phyloP scores from a whole-genome alignment of 2,888 invertebrate genomes.

The Anorthoa munda region DNA sequence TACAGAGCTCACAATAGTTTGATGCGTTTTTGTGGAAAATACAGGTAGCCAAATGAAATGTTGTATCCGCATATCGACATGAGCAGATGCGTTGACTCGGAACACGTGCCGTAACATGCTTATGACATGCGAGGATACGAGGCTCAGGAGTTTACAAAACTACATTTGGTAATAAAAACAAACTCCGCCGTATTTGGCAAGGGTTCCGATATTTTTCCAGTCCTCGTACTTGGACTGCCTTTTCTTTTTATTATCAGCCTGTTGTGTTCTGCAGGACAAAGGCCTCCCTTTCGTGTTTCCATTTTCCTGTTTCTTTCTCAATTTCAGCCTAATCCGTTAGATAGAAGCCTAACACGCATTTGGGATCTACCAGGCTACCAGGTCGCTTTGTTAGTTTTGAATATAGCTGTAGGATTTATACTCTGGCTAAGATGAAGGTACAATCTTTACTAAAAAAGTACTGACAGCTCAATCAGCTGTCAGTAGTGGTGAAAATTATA shows the following conservation, averaged over 20 bases:
- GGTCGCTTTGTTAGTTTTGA: neutral
- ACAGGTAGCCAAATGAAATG: slow-evolving; percentile 51
- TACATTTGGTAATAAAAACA: slow-evolving; percentile 28
- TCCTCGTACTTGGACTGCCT: neutral
- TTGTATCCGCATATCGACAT: slow-evolving; percentile 60
- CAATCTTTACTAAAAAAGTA: too few relatives aligned
- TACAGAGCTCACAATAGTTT: slow-evolving; percentile 56
- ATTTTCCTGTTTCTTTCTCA: neutral
- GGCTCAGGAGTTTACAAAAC: slow-evolving; percentile 18
- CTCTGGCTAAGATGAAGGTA: too few relatives aligned
- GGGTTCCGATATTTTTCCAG: neutral
- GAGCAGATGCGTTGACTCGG: slow-evolving; percentile 60
- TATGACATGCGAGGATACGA: slow-evolving; percentile 62
- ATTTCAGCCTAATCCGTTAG: neutral
- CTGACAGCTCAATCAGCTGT: too few relatives aligned
- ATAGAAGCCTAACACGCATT: neutral
- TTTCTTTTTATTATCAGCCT: neutral
- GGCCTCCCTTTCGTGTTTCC: neutral
- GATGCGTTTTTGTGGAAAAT: slow-evolving; percentile 32
- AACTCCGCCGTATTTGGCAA: slow-evolving; percentile 12
- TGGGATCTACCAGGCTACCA: neutral
- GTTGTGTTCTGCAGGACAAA: neutral
- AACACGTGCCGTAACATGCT: slow-evolving; percentile 63
- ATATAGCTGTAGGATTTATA: neutral
- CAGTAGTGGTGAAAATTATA: too few relatives aligned